These are phyloP conservation scores for Falco naumanni DNA, from an alignment of 2,797 vertebrate species.

Conservation along the genomic window DNA sequence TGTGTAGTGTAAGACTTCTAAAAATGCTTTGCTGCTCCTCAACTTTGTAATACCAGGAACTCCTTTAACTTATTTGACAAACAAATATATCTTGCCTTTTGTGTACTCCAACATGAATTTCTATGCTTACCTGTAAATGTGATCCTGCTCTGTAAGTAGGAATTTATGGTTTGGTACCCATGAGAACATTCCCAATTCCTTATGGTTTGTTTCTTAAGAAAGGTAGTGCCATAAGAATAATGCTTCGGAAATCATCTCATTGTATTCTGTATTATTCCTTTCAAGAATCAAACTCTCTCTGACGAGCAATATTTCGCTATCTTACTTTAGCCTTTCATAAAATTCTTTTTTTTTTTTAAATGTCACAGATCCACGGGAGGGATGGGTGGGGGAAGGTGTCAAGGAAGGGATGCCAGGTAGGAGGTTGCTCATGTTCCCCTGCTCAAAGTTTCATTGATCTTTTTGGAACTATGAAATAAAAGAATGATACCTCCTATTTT, in stretches of 20 bases:
- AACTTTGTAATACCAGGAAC: neutral
- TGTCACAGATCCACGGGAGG: neutral
- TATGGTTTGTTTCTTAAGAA: neutral
- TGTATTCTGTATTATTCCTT: neutral
- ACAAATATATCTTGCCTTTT: neutral
- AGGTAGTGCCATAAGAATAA: neutral
- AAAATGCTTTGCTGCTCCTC: neutral
- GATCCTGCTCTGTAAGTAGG: neutral
- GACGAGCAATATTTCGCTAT: neutral
- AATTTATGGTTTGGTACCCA: neutral
- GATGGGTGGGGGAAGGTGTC: neutral
- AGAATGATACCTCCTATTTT: constrained; percentile 10
- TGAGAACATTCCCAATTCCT: neutral
- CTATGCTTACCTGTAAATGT: neutral
- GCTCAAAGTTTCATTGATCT: constrained; percentile 37
- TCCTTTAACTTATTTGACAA: neutral
- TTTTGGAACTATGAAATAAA: constrained; percentile 24
- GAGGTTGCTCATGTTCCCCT: constrained; percentile 8
- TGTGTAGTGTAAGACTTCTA: neutral
- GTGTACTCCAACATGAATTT: neutral
- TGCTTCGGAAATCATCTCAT: neutral
- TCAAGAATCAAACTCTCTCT: neutral
- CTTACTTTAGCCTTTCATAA: neutral
- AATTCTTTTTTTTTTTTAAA: neutral
- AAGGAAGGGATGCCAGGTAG: constrained; percentile 1